Base-by-base conservation (phyloP, 2,888 invertebrate species). In the Lepidonotus clava region DNA sequence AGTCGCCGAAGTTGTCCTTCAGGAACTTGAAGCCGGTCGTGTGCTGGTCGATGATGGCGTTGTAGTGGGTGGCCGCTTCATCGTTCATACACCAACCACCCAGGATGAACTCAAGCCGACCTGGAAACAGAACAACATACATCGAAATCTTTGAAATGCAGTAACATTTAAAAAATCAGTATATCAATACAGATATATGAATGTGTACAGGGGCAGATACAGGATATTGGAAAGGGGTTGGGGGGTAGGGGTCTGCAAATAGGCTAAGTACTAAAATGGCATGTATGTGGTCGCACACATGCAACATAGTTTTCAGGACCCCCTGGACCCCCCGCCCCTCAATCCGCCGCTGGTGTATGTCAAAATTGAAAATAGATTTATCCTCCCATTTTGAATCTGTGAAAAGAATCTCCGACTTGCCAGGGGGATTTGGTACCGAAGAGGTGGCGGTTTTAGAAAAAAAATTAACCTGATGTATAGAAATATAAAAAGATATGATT, bases 51-150 rank as follows among this genome's bases (percentile, higher is more conserved):
- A 95, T 95, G 86, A 95, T 95, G 87, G 94, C 95, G 86, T 93
- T 93, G 90, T 95, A 95, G 90, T 95, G 95, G n/a, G 95, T 93
- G 6, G 95, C 91, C 0, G 95, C 95, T 88, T 95, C 95, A 90
- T 95, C 95, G 88, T 95, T 95, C 94, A 95, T 95, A 86, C 94
- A 95, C 95, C 95, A 95, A 0, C 95, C 95, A 18, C 95, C 95
- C 6, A 93, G 92, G 34, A 94, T 93, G 87, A 95, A 94, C 91
- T 95, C 94, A 87, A 95, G 90, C 67, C 93, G 94, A 56, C 95
- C 95, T 93, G 87, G n/a, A 67, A 34, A 41, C 11, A 11, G 6
- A 46, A 46, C 6, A 46, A 46, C 18, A 46, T 11, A 46, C 6
- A 46, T 46, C 18, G 46, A 46, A 11, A 46, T 46, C 18, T 46